phyloP scores from a whole-genome alignment of 2,113 vertebrate genomes.

The Cheilinus undulatus region DNA sequence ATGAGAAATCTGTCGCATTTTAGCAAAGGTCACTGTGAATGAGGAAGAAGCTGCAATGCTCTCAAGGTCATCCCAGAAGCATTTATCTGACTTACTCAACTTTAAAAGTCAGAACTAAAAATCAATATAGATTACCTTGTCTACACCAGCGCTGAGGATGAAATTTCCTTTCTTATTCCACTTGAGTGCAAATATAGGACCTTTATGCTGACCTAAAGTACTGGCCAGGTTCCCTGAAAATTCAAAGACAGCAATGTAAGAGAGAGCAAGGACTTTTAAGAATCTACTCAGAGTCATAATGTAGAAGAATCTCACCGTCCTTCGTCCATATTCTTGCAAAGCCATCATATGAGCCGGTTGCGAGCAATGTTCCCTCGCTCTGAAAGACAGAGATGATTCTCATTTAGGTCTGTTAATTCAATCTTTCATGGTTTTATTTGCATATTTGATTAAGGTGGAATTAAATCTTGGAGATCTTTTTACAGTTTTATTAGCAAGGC shows the following conservation, averaged over 20 bases:
- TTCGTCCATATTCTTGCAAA: constrained; percentile 99
- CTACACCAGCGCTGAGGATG: constrained; percentile 98
- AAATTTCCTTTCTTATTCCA: constrained; percentile 99
- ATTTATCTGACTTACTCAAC: background rate
- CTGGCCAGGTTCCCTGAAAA: constrained; percentile 96
- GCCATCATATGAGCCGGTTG: constrained; percentile 98
- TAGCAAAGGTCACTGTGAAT: background rate
- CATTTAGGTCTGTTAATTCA: background rate
- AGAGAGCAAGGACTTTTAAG: background rate
- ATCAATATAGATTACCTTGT: constrained; percentile 88
- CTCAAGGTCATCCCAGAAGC: background rate
- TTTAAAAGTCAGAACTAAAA: background rate
- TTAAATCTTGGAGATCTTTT: background rate
- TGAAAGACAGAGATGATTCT: constrained; percentile 67
- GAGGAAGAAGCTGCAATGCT: background rate
- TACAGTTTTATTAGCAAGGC: background rate
- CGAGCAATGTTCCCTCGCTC: constrained; percentile 98
- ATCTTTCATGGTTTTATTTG: background rate
- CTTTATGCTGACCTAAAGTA: constrained; percentile 99
- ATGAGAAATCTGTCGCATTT: background rate
- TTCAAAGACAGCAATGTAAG: background rate
- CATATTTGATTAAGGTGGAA: background rate
- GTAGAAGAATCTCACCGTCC: constrained; percentile 87
- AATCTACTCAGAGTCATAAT: background rate
- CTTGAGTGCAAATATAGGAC: constrained; percentile 99